Evolutionary conservation across 2,113 vertebrate species (phyloP), one percentile per base, ranked within the genome.

Genomic region (Vombatus ursinus): DNA sequence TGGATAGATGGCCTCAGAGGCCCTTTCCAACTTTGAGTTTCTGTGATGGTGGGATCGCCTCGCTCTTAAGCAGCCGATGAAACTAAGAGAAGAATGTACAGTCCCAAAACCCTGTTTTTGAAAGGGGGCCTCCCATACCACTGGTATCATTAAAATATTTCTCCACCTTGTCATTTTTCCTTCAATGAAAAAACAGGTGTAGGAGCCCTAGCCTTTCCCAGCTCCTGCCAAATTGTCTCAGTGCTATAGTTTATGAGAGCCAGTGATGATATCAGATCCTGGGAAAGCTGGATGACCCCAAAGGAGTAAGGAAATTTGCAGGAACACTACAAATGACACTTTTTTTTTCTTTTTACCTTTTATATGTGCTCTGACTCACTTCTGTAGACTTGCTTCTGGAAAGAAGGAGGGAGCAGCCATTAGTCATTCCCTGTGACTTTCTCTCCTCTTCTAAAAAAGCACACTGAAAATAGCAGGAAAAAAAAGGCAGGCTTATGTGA

Each of bases 41-140:
- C 68, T n/a, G 68, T 84, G 57, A 68, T 68, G 12, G 14, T 68
- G 57, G 31, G 57, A 37, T 68, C 14, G 12, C 37, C 16, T 44
- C 8, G 37, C 68, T 84, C 44, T 19, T 44, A 84, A 84, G n/a
- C 68, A 84, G 68, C 68, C 44, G n/a, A 84, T 84, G 68, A 84
- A 84, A 84, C 68, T 44, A 84, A 84, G 61, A 96, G 91, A 97
- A 98, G 98, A 98, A 97, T 84, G 97, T 90, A 97, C 51, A 94
- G 91, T 95, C 52, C 25, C 95, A 95, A 96, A 96, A 89, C 0
- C 0, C 3, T 50, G 31, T 3, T 50, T 91, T 95, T 52, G 52
- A 54, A 23, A 44, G 8, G 8, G 47, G 37, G 16, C 94, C 94
- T 94, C 92, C 5, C n/a, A 12, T n/a, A 7, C 0, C 0, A 77